These are phyloP conservation scores for Panthera uncia DNA, from an alignment of 2,113 vertebrate genomes.

Conservation along the genomic window DNA sequence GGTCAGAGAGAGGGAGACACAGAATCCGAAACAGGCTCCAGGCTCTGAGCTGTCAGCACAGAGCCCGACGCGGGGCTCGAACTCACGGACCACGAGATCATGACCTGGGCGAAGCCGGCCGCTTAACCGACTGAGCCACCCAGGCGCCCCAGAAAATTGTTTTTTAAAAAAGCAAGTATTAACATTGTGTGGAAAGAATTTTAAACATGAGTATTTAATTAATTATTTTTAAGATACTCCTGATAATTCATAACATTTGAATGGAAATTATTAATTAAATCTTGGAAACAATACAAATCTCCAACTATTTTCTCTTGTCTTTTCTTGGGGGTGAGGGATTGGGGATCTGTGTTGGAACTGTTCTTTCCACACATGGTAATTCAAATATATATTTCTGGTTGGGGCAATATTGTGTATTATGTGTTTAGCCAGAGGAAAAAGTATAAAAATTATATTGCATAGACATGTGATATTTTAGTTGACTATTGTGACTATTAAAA, in stretches of 20 bases:
- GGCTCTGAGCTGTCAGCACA: too few species aligned
- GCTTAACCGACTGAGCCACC: too few species aligned
- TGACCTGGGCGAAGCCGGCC: too few species aligned
- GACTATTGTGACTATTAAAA: not conserved
- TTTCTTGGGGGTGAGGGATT: not conserved
- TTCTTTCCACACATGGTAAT: not conserved
- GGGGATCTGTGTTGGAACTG: not conserved
- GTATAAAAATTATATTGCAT: not conserved
- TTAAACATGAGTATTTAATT: not conserved
- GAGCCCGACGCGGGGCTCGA: too few species aligned
- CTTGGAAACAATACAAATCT: not conserved
- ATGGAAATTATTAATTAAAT: not conserved
- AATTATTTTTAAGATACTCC: not conserved
- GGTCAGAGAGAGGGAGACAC: too few species aligned
- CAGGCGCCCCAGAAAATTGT: not conserved
- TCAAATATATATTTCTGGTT: not conserved
- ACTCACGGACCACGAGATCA: too few species aligned
- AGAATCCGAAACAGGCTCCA: too few species aligned
- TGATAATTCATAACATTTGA: not conserved
- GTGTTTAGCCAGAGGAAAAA: not conserved
- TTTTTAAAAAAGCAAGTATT: not conserved
- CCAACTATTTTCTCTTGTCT: not conserved
- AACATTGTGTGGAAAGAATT: not conserved
- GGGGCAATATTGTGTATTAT: not conserved
- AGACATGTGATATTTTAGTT: not conserved